Percentiles rank a stretch among this genome's conserved stretches.
Conservation (phyloP, 1,140 invertebrate species). For the Battus philenor region DNA sequence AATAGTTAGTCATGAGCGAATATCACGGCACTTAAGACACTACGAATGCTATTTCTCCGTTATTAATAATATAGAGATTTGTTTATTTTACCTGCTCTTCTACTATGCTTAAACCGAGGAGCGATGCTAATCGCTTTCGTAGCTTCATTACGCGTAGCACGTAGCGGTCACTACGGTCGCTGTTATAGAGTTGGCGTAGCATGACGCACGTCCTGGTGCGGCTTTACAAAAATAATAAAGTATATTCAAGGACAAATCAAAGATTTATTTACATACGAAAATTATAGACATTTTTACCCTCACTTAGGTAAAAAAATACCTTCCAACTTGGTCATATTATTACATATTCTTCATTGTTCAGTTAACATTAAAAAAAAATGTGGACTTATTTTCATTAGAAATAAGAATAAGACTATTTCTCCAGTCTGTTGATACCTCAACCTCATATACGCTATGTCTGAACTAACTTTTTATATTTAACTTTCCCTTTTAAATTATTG, state of each 20-base stretch:
- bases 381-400: no score
- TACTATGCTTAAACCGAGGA: not conserved
- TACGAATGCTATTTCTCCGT: no score
- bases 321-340: not conserved
- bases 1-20: no score
- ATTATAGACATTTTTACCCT: no score
- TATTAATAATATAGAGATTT: no score
- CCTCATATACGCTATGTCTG: no score
- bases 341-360: not conserved
- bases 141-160: not conserved
- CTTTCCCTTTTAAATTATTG: no score
- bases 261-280: not conserved
- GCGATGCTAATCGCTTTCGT: not conserved
- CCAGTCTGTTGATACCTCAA: not conserved
- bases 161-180: not conserved
- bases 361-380: not conserved
- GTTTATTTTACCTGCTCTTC: not conserved
- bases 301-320: not conserved
- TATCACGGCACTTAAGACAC: no score
- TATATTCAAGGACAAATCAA: conserved; percentile 1
- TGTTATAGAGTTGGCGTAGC: conserved; percentile 3
- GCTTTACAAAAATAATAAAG: conserved; percentile 2
- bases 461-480: no score
- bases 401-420: not conserved
- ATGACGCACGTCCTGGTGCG: conserved; percentile 7